phyloP scores from a whole-genome alignment of 2,113 vertebrate genomes.

The Caracal caracal region DNA sequence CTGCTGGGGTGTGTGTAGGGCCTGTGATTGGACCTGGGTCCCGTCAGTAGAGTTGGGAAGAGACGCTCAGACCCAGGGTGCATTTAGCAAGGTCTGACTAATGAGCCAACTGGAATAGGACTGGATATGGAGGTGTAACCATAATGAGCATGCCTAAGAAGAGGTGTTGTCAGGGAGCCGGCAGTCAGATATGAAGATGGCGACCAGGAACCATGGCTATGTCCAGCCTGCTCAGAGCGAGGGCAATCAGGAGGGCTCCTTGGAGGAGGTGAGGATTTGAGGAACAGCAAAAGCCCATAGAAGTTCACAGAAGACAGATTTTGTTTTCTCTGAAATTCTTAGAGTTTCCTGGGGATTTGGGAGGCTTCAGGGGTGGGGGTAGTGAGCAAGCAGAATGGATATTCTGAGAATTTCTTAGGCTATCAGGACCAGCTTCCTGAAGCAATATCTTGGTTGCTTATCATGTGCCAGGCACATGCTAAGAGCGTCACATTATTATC shows the following conservation, averaged over 20 bases:
- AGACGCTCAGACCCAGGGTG: background rate
- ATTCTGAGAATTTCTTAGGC: background rate
- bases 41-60: background rate
- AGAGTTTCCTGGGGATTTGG: background rate
- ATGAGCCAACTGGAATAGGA: background rate
- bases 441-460: background rate
- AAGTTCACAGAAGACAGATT: background rate
- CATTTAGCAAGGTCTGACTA: background rate
- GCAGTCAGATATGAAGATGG: background rate
- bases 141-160: background rate
- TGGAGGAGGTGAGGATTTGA: background rate
- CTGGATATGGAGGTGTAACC: background rate
- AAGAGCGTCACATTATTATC: background rate
- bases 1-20: background rate
- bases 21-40: background rate
- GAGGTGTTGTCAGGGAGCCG: background rate
- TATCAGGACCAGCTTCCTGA: background rate
- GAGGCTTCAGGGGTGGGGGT: background rate
- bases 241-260: background rate
- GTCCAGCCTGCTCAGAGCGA: background rate
- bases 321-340: constrained; percentile 3
- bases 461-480: background rate
- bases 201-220: background rate
- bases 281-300: background rate
- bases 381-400: background rate